Conservation (phyloP, 2,797 vertebrate species). For the Anabas testudineus region DNA sequence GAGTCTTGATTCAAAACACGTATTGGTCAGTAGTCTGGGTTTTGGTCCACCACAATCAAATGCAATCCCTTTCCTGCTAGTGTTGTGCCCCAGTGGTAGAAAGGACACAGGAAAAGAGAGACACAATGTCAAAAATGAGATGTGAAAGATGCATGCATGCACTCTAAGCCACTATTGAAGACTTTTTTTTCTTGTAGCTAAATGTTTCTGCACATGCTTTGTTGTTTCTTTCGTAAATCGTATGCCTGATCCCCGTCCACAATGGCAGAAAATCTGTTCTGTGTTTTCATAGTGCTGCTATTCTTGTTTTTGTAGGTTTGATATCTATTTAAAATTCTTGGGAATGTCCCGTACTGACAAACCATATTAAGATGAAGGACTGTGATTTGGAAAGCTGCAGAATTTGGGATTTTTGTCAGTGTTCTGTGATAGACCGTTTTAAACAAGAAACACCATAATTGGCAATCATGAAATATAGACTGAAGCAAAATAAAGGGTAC, state of each 20-base stretch:
- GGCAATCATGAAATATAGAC: background rate
- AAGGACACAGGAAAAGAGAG: slow-evolving; percentile 51
- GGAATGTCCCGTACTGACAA: slow-evolving; percentile 58
- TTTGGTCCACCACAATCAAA: slow-evolving; percentile 77
- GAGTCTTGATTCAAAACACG: slow-evolving; percentile 67
- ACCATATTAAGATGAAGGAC: slow-evolving; percentile 43
- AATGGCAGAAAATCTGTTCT: slow-evolving; percentile 60
- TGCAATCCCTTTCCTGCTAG: slow-evolving; percentile 66
- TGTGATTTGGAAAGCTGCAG: slow-evolving; percentile 37
- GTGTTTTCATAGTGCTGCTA: slow-evolving; percentile 53
- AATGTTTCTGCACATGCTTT: slow-evolving; percentile 62
- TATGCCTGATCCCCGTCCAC: slow-evolving; percentile 63
- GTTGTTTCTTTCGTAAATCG: slow-evolving; percentile 68
- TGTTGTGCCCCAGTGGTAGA: slow-evolving; percentile 57
- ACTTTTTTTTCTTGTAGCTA: slow-evolving; percentile 47
- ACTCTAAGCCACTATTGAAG: slow-evolving; percentile 49
- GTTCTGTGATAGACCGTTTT: slow-evolving; percentile 4
- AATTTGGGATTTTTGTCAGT: slow-evolving; percentile 17
- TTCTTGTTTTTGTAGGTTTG: slow-evolving; percentile 45
- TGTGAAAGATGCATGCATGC: slow-evolving; percentile 31
- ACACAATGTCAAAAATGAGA: slow-evolving; percentile 60
- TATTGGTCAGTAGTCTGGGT: slow-evolving; percentile 70
- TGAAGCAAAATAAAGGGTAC: background rate
- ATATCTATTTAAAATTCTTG: slow-evolving; percentile 53
- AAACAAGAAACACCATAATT: background rate